A percentile compares a stretch with the other conserved stretches of the same genome.
These are phyloP conservation scores for Lasioglossum calceatum DNA, from an alignment of 2,888 invertebrate species.

Conservation along the genomic window DNA sequence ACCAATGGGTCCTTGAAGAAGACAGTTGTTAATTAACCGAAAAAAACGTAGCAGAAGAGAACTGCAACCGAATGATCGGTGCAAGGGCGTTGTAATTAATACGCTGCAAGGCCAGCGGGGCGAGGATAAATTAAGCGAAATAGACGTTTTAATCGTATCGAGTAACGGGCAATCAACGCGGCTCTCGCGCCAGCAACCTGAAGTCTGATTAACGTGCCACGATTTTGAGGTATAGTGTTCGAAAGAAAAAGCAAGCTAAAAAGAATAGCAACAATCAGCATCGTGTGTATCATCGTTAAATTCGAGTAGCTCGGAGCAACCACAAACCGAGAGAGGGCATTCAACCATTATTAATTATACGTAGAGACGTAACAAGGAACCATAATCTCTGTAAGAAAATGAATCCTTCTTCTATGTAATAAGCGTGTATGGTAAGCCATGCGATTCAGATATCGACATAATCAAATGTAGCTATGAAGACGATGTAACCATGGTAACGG, in stretches of 20 bases:
- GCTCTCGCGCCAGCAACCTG: conserved; percentile 47
- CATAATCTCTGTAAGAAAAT: conserved; percentile 26
- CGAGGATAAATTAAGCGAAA: background rate
- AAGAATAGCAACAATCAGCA: background rate
- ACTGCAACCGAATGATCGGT: background rate
- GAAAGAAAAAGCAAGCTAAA: conserved; percentile 28
- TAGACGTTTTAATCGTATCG: conserved; percentile 1
- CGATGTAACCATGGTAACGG: conserved; percentile 28
- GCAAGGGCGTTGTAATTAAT: background rate
- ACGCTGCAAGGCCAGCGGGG: background rate
- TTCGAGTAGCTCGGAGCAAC: conserved; percentile 21
- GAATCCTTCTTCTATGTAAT: conserved; percentile 19
- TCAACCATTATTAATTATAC: conserved; percentile 8
- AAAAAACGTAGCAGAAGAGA: background rate
- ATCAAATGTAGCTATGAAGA: conserved; percentile 16
- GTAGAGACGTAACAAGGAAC: background rate
- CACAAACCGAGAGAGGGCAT: conserved; percentile 17
- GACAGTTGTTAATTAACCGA: background rate
- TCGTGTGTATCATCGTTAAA: conserved; percentile 15
- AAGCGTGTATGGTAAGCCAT: conserved; percentile 27
- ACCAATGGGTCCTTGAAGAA: background rate
- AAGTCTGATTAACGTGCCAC: conserved; percentile 66
- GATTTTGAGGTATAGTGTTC: conserved; percentile 47
- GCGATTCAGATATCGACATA: conserved; percentile 23
- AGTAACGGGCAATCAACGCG: conserved; percentile 39